These are phyloP conservation scores for Nesidiocoris tenuis DNA, from an alignment of 2,888 invertebrate genomes.

Conservation along the genomic window DNA sequence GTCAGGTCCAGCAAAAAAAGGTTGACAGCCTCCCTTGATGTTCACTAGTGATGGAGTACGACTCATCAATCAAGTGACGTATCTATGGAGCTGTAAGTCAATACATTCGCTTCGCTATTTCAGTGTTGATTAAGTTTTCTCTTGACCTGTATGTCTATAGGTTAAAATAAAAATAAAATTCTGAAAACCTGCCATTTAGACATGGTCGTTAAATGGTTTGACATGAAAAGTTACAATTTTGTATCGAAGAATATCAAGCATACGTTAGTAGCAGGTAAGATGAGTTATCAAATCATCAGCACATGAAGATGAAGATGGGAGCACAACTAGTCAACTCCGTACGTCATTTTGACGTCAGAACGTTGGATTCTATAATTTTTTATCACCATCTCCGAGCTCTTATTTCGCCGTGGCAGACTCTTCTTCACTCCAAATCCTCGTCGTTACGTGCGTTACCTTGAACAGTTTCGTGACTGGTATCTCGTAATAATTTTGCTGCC, in stretches of 20 bases:
- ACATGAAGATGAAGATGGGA: neutral
- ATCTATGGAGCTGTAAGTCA: slow-evolving; percentile 36
- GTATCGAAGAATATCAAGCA: too few relatives aligned
- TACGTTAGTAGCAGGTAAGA: too few relatives aligned
- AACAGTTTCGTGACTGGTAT: neutral
- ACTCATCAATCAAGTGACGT: slow-evolving; percentile 8
- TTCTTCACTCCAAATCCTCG: neutral
- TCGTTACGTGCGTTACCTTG: neutral
- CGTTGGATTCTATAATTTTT: neutral
- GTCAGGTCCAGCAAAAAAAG: neutral
- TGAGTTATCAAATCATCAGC: neutral
- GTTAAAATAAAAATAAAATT: too few relatives aligned
- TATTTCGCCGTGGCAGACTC: neutral
- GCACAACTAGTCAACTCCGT: neutral
- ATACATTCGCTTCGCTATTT: neutral
- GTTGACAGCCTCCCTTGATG: neutral
- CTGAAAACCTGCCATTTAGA: too few relatives aligned
- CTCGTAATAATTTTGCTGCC: too few relatives aligned
- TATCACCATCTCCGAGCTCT: neutral
- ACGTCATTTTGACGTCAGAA: neutral
- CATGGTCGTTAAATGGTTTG: too few relatives aligned
- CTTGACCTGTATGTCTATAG: too few relatives aligned
- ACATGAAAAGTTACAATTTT: too few relatives aligned
- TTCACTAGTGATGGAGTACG: slow-evolving; percentile 15
- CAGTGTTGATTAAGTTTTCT: too few relatives aligned